These are phyloP conservation scores for Pygathrix nemaeus DNA, from an alignment of 2,113 vertebrate species.

Conservation along the genomic window DNA sequence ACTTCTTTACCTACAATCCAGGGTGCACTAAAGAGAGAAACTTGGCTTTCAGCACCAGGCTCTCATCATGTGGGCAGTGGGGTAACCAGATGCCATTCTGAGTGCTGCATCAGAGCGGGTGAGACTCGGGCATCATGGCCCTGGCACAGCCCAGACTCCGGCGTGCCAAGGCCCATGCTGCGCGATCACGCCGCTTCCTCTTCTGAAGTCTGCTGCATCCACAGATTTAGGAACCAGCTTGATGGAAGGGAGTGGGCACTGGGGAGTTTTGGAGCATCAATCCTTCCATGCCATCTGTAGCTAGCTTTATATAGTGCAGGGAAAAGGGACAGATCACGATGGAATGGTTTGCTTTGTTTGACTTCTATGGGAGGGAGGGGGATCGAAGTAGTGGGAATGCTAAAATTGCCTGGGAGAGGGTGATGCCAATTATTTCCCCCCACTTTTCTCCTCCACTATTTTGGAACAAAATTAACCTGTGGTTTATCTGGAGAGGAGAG, in stretches of 20 bases:
- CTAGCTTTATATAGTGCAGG: slow-evolving; percentile 52
- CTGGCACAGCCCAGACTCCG: slow-evolving; percentile 57
- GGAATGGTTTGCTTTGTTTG: slow-evolving; percentile 41
- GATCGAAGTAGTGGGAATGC: not conserved
- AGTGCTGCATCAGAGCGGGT: slow-evolving; percentile 40
- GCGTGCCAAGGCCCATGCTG: slow-evolving; percentile 66
- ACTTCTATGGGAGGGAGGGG: not conserved
- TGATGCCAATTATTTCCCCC: not conserved
- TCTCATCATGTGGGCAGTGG: slow-evolving; percentile 41
- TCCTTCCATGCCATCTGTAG: slow-evolving; percentile 57
- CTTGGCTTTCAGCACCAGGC: slow-evolving; percentile 33
- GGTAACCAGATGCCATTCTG: slow-evolving; percentile 69
- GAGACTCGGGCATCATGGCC: not conserved
- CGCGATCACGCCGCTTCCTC: slow-evolving; percentile 59
- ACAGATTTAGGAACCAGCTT: slow-evolving; percentile 65
- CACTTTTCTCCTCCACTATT: not conserved
- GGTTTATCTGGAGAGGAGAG: not conserved
- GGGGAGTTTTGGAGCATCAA: slow-evolving; percentile 60
- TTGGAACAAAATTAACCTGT: not conserved
- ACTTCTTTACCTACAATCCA: slow-evolving; percentile 28
- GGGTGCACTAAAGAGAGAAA: slow-evolving; percentile 8
- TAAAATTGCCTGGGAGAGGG: not conserved
- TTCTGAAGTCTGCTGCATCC: slow-evolving; percentile 74
- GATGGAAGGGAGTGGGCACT: slow-evolving; percentile 55
- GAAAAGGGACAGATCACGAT: slow-evolving; percentile 7